A percentile compares a stretch with the other conserved stretches of the same genome.
These are phyloP conservation scores for Halictus ligatus DNA, from an alignment of 2,888 invertebrate species.

Conservation along the genomic window DNA sequence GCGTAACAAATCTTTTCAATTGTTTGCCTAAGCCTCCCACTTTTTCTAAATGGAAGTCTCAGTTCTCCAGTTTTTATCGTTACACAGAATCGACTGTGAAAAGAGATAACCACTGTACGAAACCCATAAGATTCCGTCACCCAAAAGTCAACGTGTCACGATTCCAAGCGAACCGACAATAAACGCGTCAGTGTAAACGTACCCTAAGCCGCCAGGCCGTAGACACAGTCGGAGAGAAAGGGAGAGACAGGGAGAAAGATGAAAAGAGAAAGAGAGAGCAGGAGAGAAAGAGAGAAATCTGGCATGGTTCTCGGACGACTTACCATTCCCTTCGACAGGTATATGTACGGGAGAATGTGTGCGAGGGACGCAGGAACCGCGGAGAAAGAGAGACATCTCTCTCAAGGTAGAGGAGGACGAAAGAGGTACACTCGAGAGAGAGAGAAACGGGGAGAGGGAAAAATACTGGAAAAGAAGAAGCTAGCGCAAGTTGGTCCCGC, in stretches of 20 bases:
- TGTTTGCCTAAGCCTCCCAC: neutral
- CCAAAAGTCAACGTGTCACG: slow-evolving; percentile 4
- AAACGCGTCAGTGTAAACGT: slow-evolving; percentile 21
- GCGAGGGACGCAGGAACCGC: slow-evolving; percentile 30
- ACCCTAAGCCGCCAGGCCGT: slow-evolving; percentile 36
- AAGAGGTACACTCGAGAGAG: neutral
- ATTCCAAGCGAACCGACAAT: neutral
- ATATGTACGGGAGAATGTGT: slow-evolving; percentile 27
- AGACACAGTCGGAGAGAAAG: slow-evolving; percentile 7
- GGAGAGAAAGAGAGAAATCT: slow-evolving; percentile 64
- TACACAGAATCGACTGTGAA: neutral
- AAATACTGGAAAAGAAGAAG: neutral
- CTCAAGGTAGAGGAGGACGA: neutral
- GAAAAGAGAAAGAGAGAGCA: neutral
- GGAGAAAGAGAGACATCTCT: neutral
- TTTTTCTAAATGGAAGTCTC: fast-evolving
- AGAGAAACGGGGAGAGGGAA: neutral
- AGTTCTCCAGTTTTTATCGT: neutral
- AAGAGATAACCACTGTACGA: neutral
- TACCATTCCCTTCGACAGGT: slow-evolving; percentile 70
- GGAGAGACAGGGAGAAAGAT: neutral
- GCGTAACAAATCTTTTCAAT: neutral
- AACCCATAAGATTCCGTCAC: neutral
- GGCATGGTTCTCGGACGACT: slow-evolving; percentile 72
- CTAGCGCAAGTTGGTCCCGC: slow-evolving; percentile 9